These are phyloP conservation scores for Chydorus sphaericus DNA, from an alignment of 2,888 invertebrate species.

Conservation along the genomic window DNA sequence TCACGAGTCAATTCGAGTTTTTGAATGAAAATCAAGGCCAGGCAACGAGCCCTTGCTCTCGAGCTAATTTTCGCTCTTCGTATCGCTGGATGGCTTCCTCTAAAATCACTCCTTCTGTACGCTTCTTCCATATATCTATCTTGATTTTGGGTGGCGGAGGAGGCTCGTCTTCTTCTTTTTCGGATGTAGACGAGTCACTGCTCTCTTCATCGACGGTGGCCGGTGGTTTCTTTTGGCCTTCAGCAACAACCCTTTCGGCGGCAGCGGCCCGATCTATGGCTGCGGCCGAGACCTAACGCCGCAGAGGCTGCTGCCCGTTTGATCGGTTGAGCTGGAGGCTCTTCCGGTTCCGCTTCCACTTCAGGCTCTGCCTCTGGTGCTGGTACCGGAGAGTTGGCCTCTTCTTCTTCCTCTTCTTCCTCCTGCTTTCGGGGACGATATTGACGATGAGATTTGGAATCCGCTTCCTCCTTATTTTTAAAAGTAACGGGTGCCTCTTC, in stretches of 20 bases:
- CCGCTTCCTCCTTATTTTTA: slow-evolving; percentile 7
- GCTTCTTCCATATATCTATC: slow-evolving; percentile 64
- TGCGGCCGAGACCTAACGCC: slow-evolving; percentile 4
- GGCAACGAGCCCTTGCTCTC: slow-evolving; percentile 1
- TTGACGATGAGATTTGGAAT: slow-evolving; percentile 8
- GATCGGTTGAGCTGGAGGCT: slow-evolving; percentile 25
- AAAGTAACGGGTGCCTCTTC: slow-evolving; percentile 6
- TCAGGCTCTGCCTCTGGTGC: slow-evolving; percentile 21
- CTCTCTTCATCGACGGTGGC: neutral
- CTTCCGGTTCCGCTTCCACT: slow-evolving; percentile 15
- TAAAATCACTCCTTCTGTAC: slow-evolving; percentile 62
- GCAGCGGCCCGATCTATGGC: neutral
- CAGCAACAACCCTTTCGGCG: neutral
- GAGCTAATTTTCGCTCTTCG: slow-evolving; percentile 22
- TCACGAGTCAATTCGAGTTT: neutral
- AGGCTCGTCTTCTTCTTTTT: slow-evolving; percentile 30
- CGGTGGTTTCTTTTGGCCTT: neutral
- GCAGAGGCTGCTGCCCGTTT: neutral
- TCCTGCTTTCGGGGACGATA: slow-evolving; percentile 15
- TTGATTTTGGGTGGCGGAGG: slow-evolving; percentile 35
- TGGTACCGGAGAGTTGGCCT: slow-evolving; percentile 14
- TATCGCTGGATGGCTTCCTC: slow-evolving; percentile 47
- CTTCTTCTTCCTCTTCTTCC: slow-evolving; percentile 14
- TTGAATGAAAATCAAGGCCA: too few species aligned
- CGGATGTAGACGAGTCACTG: slow-evolving; percentile 29